phyloP scores from a whole-genome alignment of 1,140 invertebrate species.

The Heterodera carotae region DNA sequence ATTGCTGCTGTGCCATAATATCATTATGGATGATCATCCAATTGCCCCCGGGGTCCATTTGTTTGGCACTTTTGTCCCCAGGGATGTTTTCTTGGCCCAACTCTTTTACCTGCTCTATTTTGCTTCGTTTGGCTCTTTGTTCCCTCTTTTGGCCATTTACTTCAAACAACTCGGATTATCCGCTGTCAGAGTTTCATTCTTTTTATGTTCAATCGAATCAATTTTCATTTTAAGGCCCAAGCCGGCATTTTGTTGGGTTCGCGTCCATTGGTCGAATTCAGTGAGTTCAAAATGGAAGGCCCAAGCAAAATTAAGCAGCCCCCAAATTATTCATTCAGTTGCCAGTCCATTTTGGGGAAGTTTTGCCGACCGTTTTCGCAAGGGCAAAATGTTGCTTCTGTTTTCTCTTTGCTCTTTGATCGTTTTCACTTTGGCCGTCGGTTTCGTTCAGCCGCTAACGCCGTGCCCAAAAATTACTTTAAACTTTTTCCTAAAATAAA shows the following conservation, averaged over 20 bases:
- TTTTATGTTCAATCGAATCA: neutral
- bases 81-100: constrained; percentile 84
- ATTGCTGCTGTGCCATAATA: too few species aligned
- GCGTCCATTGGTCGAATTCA: constrained; percentile 92
- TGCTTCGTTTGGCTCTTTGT: constrained; percentile 94
- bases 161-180: constrained; percentile 76
- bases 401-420: constrained; percentile 90
- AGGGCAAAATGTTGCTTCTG: constrained; percentile 79
- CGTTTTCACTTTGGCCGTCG: constrained; percentile 89
- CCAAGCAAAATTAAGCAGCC: too few species aligned
- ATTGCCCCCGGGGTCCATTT: constrained; percentile 45
- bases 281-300: neutral
- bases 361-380: constrained; percentile 76
- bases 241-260: constrained; percentile 76
- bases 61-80: constrained; percentile 50
- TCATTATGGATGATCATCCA: neutral
- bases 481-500: neutral
- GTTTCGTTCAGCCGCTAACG: constrained; percentile 88
- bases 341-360: constrained; percentile 95
- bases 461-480: constrained; percentile 71
- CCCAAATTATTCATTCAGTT: too few species aligned
- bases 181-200: constrained; percentile 67
- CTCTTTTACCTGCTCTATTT: constrained; percentile 99
- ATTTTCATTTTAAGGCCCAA: constrained; percentile 68
- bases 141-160: constrained; percentile 95